Evolutionary conservation across 1,140 invertebrate species (phyloP).

Genomic region (Halyomorpha halys): DNA sequence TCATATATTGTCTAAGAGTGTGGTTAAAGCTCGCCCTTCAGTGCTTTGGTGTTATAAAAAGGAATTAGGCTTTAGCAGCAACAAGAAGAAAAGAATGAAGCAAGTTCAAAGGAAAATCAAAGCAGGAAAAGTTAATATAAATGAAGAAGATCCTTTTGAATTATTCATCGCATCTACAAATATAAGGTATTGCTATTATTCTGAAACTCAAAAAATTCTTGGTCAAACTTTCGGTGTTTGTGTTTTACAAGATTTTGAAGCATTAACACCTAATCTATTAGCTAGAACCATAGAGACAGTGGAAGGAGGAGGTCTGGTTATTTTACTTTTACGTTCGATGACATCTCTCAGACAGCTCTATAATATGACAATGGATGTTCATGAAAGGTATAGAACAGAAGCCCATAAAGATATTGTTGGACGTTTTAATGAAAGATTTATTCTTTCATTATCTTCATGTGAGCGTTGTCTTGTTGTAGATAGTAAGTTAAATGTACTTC

Average conservation of each 20-base stretch:
- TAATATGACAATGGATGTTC: slow-evolving; percentile 97
- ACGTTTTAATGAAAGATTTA: slow-evolving; percentile 94
- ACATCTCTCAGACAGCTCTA: slow-evolving; percentile 88
- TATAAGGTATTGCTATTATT: slow-evolving; percentile 96
- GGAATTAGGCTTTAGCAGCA: slow-evolving; percentile 85
- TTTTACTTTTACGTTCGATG: slow-evolving; percentile 73
- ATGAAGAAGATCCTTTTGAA: slow-evolving; percentile 96
- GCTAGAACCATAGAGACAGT: slow-evolving; percentile 97
- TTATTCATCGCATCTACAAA: slow-evolving; percentile 91
- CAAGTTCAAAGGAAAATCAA: slow-evolving; percentile 76
- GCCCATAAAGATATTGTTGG: slow-evolving; percentile 84
- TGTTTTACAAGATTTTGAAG: slow-evolving; percentile 97
- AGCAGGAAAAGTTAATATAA: slow-evolving; percentile 77
- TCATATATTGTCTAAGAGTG: slow-evolving; percentile 92
- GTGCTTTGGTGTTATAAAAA: slow-evolving; percentile 99
- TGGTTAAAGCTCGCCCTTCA: slow-evolving; percentile 79
- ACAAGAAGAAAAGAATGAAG: slow-evolving; percentile 88
- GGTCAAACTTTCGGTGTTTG: slow-evolving; percentile 97
- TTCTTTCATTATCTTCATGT: slow-evolving; percentile 83
- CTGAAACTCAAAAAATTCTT: slow-evolving; percentile 94
- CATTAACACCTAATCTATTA: slow-evolving; percentile 94
- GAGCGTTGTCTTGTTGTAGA: slow-evolving; percentile 84
- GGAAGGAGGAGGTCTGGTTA: slow-evolving; percentile 91
- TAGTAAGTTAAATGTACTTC: slow-evolving; percentile 84
- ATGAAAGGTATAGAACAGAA: slow-evolving; percentile 89